phyloP scores from a whole-genome alignment of 2,888 invertebrate species.

The Phalangium opilio region DNA sequence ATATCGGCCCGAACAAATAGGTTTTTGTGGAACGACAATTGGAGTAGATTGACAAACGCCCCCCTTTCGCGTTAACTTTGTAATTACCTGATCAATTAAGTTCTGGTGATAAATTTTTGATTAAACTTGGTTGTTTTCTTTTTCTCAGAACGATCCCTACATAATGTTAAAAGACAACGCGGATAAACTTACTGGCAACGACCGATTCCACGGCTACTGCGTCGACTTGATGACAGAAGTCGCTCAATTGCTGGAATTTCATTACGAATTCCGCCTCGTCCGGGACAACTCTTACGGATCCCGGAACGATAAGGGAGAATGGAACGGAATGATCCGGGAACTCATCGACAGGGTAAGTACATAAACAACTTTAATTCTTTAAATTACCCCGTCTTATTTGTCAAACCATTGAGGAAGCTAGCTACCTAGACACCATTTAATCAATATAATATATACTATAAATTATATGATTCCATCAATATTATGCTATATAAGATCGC shows the following conservation, averaged over 20 bases:
- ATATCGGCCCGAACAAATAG: too few species aligned
- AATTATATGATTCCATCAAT: too few species aligned
- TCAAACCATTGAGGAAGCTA: too few species aligned
- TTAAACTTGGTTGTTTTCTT: conserved; percentile 1
- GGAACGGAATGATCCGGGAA: conserved; percentile 40
- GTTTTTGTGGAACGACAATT: too few species aligned
- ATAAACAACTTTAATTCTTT: too few species aligned
- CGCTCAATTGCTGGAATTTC: conserved; percentile 58
- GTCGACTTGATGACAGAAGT: conserved; percentile 72
- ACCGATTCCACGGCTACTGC: conserved; percentile 70
- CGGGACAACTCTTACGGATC: conserved; percentile 59
- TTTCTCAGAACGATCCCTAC: conserved; percentile 64
- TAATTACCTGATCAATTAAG: too few species aligned
- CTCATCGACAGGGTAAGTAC: conserved; percentile 26
- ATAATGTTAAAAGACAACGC: conserved; percentile 64
- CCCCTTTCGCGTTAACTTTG: too few species aligned
- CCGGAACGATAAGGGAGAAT: conserved; percentile 35
- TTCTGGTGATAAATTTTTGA: background rate
- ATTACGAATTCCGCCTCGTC: conserved; percentile 62
- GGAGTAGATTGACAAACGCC: too few species aligned
- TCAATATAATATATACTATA: too few species aligned
- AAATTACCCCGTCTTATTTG: background rate
- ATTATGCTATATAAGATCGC: too few species aligned
- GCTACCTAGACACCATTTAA: too few species aligned
- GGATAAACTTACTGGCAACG: conserved; percentile 59